phyloP scores from a whole-genome alignment of 2,797 vertebrate species.

The Ceryle rudis region DNA sequence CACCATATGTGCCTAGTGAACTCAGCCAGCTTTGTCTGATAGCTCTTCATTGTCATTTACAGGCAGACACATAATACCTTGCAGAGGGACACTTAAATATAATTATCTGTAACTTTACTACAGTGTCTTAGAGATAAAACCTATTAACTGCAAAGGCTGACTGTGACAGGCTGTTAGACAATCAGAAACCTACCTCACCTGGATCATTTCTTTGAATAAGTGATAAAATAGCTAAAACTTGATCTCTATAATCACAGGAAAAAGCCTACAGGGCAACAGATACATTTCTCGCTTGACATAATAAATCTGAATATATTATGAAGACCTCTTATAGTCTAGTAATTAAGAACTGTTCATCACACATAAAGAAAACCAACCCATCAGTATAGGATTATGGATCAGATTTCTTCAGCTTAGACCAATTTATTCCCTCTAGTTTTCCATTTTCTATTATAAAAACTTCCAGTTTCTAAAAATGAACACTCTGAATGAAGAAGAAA shows the following conservation, averaged over 20 bases:
- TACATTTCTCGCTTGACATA: neutral
- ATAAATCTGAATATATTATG: neutral
- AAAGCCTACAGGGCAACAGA: neutral
- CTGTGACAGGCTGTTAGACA: neutral
- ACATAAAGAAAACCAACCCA: neutral
- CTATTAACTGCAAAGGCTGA: neutral
- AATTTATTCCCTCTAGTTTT: neutral
- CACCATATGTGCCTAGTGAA: neutral
- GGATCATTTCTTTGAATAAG: neutral
- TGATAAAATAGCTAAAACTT: neutral
- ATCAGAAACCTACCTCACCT: neutral
- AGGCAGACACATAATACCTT: neutral
- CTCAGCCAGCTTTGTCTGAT: neutral
- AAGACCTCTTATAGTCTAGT: neutral
- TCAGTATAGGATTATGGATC: neutral
- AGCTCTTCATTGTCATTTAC: neutral
- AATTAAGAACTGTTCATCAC: neutral
- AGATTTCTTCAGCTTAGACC: neutral
- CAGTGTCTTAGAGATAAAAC: neutral
- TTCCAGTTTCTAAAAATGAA: neutral
- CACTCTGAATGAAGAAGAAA: no score
- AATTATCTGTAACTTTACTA: neutral
- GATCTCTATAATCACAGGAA: neutral
- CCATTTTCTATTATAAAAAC: neutral
- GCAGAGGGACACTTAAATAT: neutral